A percentile compares a stretch with the other conserved stretches of the same genome.
These are phyloP conservation scores for Semicossyphus pulcher DNA, from an alignment of 2,113 vertebrate genomes.

Conservation along the genomic window DNA sequence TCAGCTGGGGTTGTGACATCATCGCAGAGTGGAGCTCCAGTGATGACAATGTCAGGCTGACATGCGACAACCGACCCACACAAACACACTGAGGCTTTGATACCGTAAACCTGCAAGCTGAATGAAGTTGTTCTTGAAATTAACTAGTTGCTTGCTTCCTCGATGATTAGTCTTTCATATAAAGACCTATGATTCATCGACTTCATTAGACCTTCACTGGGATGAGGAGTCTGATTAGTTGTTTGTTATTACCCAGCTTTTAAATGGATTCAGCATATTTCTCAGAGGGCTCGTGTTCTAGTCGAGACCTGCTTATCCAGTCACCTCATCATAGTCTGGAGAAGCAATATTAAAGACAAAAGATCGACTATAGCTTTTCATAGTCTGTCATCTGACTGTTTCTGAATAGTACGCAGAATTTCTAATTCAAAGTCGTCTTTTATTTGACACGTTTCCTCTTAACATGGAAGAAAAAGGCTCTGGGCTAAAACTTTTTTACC, in stretches of 20 bases:
- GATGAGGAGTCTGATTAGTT: constrained; percentile 9
- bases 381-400: neutral
- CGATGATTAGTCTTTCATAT: neutral
- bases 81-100: neutral
- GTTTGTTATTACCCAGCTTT: neutral
- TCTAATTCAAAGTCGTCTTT: neutral
- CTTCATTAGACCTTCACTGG: constrained; percentile 1
- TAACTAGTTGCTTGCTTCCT: neutral
- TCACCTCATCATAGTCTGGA: neutral
- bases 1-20: constrained; percentile 58
- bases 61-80: constrained; percentile 13
- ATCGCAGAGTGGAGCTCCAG: constrained; percentile 21
- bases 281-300: constrained; percentile 38
- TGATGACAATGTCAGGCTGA: constrained; percentile 56
- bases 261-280: constrained; percentile 39
- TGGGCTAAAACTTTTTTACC: too few species aligned
- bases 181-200: constrained; percentile 18
- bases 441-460: neutral
- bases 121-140: neutral
- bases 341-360: neutral
- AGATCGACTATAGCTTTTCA: neutral
- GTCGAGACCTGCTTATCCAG: neutral
- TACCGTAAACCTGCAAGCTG: neutral
- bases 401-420: neutral
- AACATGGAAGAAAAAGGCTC: too few species aligned